Conservation (phyloP, 2,888 invertebrate genomes). For the Archips crataeganus region DNA sequence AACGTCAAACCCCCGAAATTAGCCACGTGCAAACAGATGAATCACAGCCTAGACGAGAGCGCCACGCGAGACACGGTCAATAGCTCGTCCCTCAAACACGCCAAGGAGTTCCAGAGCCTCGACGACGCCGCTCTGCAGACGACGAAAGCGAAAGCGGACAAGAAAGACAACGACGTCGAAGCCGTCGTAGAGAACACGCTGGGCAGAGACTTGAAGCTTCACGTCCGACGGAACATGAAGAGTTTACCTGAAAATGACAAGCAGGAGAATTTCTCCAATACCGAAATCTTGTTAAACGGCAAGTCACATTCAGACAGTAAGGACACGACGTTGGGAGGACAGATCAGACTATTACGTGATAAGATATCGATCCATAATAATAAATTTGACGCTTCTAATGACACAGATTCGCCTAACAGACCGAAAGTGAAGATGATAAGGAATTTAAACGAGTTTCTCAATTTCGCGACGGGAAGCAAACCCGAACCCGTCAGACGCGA, state of each 20-base stretch:
- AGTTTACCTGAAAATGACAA: constrained; percentile 74
- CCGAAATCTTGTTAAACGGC: constrained; percentile 74
- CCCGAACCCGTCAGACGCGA: constrained; percentile 57
- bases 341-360: constrained; percentile 73
- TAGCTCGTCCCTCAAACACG: constrained; percentile 77
- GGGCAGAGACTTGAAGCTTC: constrained; percentile 55
- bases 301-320: constrained; percentile 60
- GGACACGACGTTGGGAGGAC: constrained; percentile 73
- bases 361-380: constrained; percentile 79
- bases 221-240: constrained; percentile 65
- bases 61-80: constrained; percentile 72
- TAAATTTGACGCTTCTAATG: constrained; percentile 76
- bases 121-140: constrained; percentile 86
- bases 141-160: constrained; percentile 59
- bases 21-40: constrained; percentile 87
- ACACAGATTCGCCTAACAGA: constrained; percentile 67
- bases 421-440: constrained; percentile 87
- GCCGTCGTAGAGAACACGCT: constrained; percentile 51
- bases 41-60: constrained; percentile 92
- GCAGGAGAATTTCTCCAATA: constrained; percentile 60
- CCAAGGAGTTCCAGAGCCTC: constrained; percentile 89
- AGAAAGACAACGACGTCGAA: constrained; percentile 54
- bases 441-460: constrained; percentile 94
- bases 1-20: constrained; percentile 85
- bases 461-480: constrained; percentile 90